Evolutionary conservation across 2,888 invertebrate species (phyloP), one percentile per base, ranked within the genome.

Genomic region (Oligia fasciuncula): DNA sequence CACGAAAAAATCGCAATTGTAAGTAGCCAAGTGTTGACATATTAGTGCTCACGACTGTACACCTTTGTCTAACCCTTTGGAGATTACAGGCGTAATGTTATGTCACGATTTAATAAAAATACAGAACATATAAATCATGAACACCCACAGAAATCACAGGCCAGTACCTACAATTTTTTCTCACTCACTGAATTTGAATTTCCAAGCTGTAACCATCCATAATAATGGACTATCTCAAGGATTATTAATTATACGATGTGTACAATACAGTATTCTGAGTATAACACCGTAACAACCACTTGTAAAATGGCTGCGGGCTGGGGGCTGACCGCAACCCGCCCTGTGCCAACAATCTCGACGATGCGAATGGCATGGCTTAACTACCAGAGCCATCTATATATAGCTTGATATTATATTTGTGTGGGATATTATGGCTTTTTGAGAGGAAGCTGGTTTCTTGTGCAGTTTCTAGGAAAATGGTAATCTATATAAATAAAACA

Each of bases 271-370:
- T 90, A 92, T 93, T 91, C 91, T 91, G 89, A 89, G 89, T 90
- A 91, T 92, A 91, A 88, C 89, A 90, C 87, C 85, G 86, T 92
- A 91, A 89, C 88, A 90, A 90, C 92, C 91, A 91, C 91, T 91
- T 91, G 93, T 92, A 93, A 94, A 94, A 94, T 91, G 92, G 90
- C 89, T 93, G 93, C 87, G 92, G 91, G 90, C 84, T 87, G 88
- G 87, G 85, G 90, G 88, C 90, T 83, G 91, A 95, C 95, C 95
- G 92, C 95, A 94, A 83, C 86, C 84, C 86, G 88, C 88, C 88
- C 90, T 87, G 89, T 91, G 93, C 92, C 91, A 91, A 92, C 91
- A 91, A 91, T 90, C 91, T 89, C 90, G 90, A 92, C 89, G 92
- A 93, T 94, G 93, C 92, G 92, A 91, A 91, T 93, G 92, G 93